Evolutionary conservation across 1,140 invertebrate genomes (phyloP), one percentile per base, ranked within the genome.

Genomic region (Drosophila nannoptera): DNA sequence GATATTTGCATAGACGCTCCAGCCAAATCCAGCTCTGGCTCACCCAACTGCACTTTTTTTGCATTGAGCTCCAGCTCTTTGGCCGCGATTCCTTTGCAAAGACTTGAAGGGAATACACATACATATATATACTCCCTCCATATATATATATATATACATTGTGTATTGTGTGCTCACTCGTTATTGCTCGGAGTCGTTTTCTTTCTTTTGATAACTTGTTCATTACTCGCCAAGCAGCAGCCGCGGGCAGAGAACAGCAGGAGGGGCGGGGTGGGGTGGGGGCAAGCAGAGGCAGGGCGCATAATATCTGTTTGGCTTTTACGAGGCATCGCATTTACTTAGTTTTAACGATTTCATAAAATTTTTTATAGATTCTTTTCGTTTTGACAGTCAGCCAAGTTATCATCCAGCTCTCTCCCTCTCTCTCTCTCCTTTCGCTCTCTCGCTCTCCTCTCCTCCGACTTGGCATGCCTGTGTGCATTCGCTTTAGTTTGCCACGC

Each of bases 311-410:
- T 42, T 63, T 55, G 66, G 49, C n/a, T 43, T 69, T 63, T 69
- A 63, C 43, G 59, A 69, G 35, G 43, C 59, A 55, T 6, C 16
- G 60, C 43, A 54, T 69, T 63, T 62, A 63, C 58, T 69, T 53
- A 61, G 65, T 43, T 69, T 69, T 69, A 55, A 69, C 66, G 66
- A 69, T 69, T 69, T 68, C 56, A 68, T 68, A 61, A 60, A 68
- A 53, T 33, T 38, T 60, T 67, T 61, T 68, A 67, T 53, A 61
- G 48, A 52, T 67, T 67, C 56, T 16, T 40, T 54, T 53, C 65
- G 58, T 36, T 68, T 52, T 62, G 58, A 62, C 49, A 54, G 65
- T 54, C 58, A 48, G 49, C 49, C 65, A 68, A 68, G 59, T 46
- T 38, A 62, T 38, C 49, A 45, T 46, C 9, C 31, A 46, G 55